Base-by-base conservation (phyloP, 2,888 invertebrate species). In the Chrysodeixis includens region DNA sequence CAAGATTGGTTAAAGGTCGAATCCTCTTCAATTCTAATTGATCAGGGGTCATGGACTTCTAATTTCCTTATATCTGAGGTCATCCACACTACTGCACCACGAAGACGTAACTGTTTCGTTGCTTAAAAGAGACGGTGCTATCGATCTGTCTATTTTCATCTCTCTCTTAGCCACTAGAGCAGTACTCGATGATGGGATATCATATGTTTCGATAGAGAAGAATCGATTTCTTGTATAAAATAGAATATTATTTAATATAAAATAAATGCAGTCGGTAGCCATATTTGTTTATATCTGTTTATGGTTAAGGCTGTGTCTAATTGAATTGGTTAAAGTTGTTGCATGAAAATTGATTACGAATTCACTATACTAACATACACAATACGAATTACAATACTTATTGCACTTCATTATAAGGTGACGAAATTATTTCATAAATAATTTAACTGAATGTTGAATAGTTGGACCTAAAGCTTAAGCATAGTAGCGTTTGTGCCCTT, bases 311-410 rank as follows among this genome's bases (percentile, higher is more conserved):
- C 40, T 64, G 69, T 62, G 62, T 63, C 69, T 49, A 78, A 78
- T 81, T 63, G 57, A 71, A 74, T 78, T 79, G n/a, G 66, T 56
- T 64, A 54, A 66, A 76, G 64, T 55, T 26, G 51, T 56, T 66
- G 57, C 70, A 74, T 70, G 78, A 66, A 79, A 78, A 78, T 78
- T 74, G 78, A 78, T 78, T 78, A 70, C 51, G 58, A 65, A 70
- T 77, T 70, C 57, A 78, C 64, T 62, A 64, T 62, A 74, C 53
- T 20, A 52, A 60, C 61, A 69, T 54, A 62, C 76, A 56, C 46
- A 54, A 63, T 52, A 76, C 65, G 65, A 79, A 67, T 72, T 62
- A 60, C 54, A 66, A 49, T 49, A 53, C 26, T 30, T 60, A 30
- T 20, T 44, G 30, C 44, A 49, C 52, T 52, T 44, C 53, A 53